Percentiles rank a stretch among this genome's conserved stretches.
Evolutionary conservation across 2,888 invertebrate species (phyloP).

Genomic region (Orthonychiurus folsomi): DNA sequence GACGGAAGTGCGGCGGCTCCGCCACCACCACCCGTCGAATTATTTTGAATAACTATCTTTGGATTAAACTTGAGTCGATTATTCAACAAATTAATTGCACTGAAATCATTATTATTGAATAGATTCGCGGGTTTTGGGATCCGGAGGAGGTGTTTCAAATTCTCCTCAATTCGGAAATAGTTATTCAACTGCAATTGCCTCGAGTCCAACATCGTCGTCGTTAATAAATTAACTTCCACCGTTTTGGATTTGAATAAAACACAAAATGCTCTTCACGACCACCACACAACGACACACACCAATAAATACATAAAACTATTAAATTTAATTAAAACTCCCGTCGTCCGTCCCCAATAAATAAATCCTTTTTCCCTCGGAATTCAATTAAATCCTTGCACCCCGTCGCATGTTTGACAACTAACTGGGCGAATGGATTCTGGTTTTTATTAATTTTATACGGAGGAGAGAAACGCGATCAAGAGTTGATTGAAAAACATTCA

Average conservation of each 20-base stretch:
- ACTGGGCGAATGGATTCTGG: too few relatives aligned
- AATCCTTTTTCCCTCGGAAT: too few relatives aligned
- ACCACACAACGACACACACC: too few relatives aligned
- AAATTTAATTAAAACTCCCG: too few relatives aligned
- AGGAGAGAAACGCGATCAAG: not conserved
- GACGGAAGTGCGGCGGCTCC: not conserved
- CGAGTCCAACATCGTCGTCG: not conserved
- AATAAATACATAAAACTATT: too few relatives aligned
- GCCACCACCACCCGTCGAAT: not conserved
- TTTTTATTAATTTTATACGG: not conserved
- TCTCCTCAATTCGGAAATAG: not conserved
- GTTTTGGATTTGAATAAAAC: too few relatives aligned
- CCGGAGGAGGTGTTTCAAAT: not conserved
- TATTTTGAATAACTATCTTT: not conserved
- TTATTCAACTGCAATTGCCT: not conserved
- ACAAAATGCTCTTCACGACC: too few relatives aligned
- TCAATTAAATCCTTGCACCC: too few relatives aligned
- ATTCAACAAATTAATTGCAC: not conserved
- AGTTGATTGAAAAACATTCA: conserved; percentile 1
- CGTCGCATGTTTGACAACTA: not conserved
- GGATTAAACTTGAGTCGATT: not conserved
- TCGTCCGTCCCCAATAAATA: too few relatives aligned
- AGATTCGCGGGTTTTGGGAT: not conserved
- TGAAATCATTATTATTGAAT: not conserved
- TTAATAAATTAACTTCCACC: too few relatives aligned